These are phyloP conservation scores for Clarias pachynema DNA, from an alignment of 2,797 vertebrate species.

Conservation along the genomic window DNA sequence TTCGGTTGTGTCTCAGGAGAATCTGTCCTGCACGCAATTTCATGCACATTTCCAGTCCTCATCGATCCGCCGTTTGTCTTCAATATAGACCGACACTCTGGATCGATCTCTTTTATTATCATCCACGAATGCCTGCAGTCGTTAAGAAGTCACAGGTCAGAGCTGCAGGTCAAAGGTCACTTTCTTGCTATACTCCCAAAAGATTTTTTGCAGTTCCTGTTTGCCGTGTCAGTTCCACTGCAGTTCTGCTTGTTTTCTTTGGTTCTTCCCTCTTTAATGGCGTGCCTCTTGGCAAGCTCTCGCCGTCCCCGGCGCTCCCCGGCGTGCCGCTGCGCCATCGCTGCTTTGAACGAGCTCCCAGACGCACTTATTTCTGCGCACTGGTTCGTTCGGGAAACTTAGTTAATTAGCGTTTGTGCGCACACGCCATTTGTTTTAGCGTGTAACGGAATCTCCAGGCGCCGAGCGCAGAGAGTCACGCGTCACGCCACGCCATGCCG, in stretches of 20 bases:
- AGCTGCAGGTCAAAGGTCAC: conserved; percentile 66
- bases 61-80: conserved; percentile 59
- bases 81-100: conserved; percentile 43
- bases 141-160: conserved; percentile 58
- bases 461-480: conserved; percentile 27
- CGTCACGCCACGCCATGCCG: neutral
- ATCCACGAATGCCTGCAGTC: conserved; percentile 48
- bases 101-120: conserved; percentile 69
- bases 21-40: conserved; percentile 41
- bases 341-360: conserved; percentile 68
- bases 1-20: conserved; percentile 34
- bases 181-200: conserved; percentile 4
- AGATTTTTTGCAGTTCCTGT: neutral
- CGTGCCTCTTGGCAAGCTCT: conserved; percentile 47
- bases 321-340: conserved; percentile 57
- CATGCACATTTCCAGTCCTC: conserved; percentile 58
- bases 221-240: too few relatives aligned
- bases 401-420: conserved; percentile 67
- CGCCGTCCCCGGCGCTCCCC: conserved; percentile 49
- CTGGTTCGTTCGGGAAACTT: conserved; percentile 69
- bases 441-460: conserved; percentile 60
- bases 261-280: conserved; percentile 35
- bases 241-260: conserved; percentile 42
- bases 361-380: conserved; percentile 65
- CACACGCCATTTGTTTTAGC: conserved; percentile 49